Percentiles rank a stretch among this genome's conserved stretches.
Evolutionary conservation across 2,888 invertebrate species (phyloP).

Genomic region (Thysanoteuthis rhombus): DNA sequence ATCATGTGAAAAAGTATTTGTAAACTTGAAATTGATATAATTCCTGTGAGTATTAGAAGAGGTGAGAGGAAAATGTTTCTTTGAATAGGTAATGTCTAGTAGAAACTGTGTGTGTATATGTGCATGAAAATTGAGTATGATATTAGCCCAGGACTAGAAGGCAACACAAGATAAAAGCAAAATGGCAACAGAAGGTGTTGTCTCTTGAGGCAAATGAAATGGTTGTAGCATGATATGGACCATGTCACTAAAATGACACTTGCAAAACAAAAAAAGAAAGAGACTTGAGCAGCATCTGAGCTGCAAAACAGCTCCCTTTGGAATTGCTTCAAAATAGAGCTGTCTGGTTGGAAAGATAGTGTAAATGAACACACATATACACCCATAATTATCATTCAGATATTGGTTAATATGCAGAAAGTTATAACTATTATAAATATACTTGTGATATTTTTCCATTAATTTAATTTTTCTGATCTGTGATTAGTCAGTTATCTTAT

Average conservation of each 20-base stretch:
- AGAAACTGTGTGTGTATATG: background rate
- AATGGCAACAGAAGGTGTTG: conserved; percentile 12
- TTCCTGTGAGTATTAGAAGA: background rate
- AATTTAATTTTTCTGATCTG: too few relatives aligned
- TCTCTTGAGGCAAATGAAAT: background rate
- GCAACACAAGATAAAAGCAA: background rate
- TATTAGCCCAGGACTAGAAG: background rate
- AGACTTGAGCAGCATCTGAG: background rate
- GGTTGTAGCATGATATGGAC: background rate
- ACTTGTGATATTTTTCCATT: too few relatives aligned
- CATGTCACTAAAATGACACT: background rate
- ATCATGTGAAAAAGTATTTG: too few relatives aligned
- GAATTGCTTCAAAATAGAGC: background rate
- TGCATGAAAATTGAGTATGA: background rate
- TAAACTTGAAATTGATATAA: too few relatives aligned
- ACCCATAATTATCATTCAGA: background rate
- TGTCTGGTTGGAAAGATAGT: background rate
- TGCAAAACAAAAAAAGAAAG: background rate
- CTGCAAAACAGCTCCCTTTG: background rate
- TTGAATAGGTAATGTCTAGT: background rate
- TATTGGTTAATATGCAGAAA: too few relatives aligned
- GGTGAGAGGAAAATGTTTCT: background rate
- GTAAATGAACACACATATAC: background rate
- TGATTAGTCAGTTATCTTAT: too few relatives aligned
- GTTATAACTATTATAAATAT: too few relatives aligned